Conservation (phyloP, 2,797 vertebrate species). For the Centroberyx gerrardi region DNA sequence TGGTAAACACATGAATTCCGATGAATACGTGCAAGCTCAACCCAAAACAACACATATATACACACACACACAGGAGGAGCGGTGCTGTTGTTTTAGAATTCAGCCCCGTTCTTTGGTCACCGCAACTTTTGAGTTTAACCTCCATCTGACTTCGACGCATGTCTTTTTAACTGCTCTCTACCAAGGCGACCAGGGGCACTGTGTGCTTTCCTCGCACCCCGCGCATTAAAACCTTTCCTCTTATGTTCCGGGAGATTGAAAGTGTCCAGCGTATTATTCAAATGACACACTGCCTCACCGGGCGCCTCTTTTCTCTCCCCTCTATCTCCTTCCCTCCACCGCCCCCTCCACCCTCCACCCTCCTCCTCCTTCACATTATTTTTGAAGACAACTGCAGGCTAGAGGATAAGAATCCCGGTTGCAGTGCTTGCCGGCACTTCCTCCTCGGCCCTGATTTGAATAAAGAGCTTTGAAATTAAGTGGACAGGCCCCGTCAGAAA, state of each 20-base stretch:
- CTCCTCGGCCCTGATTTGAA: constrained; percentile 87
- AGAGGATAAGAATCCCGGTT: constrained; percentile 84
- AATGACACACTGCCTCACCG: constrained; percentile 79
- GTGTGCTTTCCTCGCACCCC: constrained; percentile 68
- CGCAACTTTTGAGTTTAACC: constrained; percentile 79
- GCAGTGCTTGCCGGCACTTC: constrained; percentile 75
- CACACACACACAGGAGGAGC: constrained; percentile 5
- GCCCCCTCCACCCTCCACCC: background rate
- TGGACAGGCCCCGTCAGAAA: constrained; percentile 86
- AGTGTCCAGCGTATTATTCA: constrained; percentile 86
- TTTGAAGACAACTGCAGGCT: constrained; percentile 85
- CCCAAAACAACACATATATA: constrained; percentile 9
- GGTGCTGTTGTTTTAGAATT: constrained; percentile 54
- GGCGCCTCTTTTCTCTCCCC: constrained; percentile 75
- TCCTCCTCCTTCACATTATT: constrained; percentile 72
- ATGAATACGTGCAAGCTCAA: background rate
- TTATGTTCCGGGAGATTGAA: constrained; percentile 81
- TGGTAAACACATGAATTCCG: constrained; percentile 15
- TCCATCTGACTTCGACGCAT: constrained; percentile 77
- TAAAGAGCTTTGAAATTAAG: constrained; percentile 90
- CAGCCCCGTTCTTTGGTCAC: constrained; percentile 69
- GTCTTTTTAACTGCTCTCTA: constrained; percentile 68
- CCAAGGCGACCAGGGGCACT: constrained; percentile 70
- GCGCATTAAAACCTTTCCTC: constrained; percentile 81
- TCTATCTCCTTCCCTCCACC: constrained; percentile 50